Base-by-base conservation (phyloP, 2,797 vertebrate genomes). In the Paratrypauchen microcephalus region DNA sequence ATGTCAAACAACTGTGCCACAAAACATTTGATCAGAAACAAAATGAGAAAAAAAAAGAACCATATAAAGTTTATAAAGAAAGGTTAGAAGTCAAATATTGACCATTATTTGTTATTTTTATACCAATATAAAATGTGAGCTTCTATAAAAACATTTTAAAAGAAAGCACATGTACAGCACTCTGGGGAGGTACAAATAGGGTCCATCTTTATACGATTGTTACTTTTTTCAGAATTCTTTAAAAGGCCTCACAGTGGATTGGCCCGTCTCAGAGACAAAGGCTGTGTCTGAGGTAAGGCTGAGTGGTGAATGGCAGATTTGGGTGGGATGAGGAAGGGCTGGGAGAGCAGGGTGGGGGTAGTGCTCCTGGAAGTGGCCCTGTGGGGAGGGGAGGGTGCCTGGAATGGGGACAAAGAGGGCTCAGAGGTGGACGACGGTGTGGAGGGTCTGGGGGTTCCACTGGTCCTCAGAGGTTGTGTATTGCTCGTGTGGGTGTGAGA, bases 81-180 rank as follows among this genome's bases (percentile, higher is more conserved):
- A 47, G 66, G 73, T 85, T 81, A 75, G 71, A 86, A 92, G 95
- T 97, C 96, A 98, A 97, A 98, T 98, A 97, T 98, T 98, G 96
- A 97, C 96, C 96, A 97, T 94, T 94, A 91, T 91, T 93, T 93
- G 36, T 86, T 69, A 92, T 95, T 94, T 95, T 94, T 93, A 90
- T 86, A 91, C 90, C 90, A 86, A 88, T 89, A 91, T 93, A 91
- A 91, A 93, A 92, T 73, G 86, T 89, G 89, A 90, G 76, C 47
- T 70, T 84, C 85, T 87, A 88, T 84, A 79, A 87, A 89, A 87
- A 79, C 75, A 56, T 48, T 72, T 74, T 63, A 74, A 83, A 88
- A 90, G 67, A 70, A 76, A 89, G 86, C 87, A 77, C 83, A 89
- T 80, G 80, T 92, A 89, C 92, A 91, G 89, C 86, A n/a, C 68